phyloP scores from a whole-genome alignment of 1,140 invertebrate genomes.

The Drosophila rufa region DNA sequence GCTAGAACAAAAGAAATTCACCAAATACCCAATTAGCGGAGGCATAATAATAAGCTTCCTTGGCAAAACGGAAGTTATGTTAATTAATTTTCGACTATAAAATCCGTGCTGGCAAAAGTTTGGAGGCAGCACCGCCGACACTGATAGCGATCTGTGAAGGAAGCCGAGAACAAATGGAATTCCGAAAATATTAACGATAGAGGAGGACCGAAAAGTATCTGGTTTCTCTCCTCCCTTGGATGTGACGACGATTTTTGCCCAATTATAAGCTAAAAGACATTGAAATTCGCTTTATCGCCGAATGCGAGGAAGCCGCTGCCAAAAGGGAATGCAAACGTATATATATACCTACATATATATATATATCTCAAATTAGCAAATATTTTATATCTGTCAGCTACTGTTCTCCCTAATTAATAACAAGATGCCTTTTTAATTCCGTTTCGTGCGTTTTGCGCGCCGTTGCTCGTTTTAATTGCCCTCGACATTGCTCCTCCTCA shows the following conservation, averaged over 20 bases:
- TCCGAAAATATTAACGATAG: slow-evolving; percentile 78
- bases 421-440: slow-evolving; percentile 84
- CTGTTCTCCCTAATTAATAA: slow-evolving; percentile 85
- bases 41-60: slow-evolving; percentile 56
- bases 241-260: slow-evolving; percentile 54
- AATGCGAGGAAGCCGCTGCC: slow-evolving; percentile 52
- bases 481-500: slow-evolving; percentile 46
- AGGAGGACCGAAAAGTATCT: slow-evolving; percentile 58
- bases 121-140: slow-evolving; percentile 18
- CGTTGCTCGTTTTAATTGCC: slow-evolving; percentile 80
- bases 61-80: slow-evolving; percentile 72
- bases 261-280: slow-evolving; percentile 81
- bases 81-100: slow-evolving; percentile 69
- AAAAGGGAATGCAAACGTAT: slow-evolving; percentile 31
- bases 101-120: slow-evolving; percentile 43
- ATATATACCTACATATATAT: slow-evolving; percentile 49
- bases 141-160: slow-evolving; percentile 60
- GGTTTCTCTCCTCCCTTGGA: slow-evolving; percentile 49
- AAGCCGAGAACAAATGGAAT: slow-evolving; percentile 60
- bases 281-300: slow-evolving; percentile 78
- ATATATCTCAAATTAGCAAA: slow-evolving; percentile 84
- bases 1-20: slow-evolving; percentile 10
- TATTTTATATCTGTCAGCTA: slow-evolving; percentile 85
- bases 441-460: slow-evolving; percentile 81
- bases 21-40: slow-evolving; percentile 63